These are phyloP conservation scores for Camptogramma bilineatum DNA, from an alignment of 2,888 invertebrate genomes.

Conservation along the genomic window DNA sequence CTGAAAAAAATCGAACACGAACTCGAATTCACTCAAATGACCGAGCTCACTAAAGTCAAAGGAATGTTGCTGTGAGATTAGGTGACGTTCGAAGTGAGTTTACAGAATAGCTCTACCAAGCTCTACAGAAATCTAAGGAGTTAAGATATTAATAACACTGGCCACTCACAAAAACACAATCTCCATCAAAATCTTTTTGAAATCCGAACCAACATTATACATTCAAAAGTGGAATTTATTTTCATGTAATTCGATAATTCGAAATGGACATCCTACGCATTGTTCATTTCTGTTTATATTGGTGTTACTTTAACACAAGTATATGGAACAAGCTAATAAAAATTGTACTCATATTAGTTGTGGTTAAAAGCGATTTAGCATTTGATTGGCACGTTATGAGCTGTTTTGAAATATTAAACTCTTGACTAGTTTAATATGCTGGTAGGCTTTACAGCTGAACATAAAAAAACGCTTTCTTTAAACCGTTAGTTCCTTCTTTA, in stretches of 20 bases:
- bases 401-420: slow-evolving; percentile 8
- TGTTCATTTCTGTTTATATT: slow-evolving; percentile 43
- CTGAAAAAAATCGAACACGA: too few species aligned
- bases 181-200: neutral
- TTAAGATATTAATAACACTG: neutral
- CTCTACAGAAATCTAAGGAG: neutral
- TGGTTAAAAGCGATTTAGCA: slow-evolving; percentile 17
- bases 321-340: slow-evolving; percentile 44
- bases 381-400: slow-evolving; percentile 18
- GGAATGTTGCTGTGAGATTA: too few species aligned
- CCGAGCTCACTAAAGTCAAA: too few species aligned
- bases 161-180: neutral
- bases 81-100: too few species aligned
- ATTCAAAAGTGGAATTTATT: slow-evolving; percentile 20
- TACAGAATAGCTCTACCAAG: too few species aligned
- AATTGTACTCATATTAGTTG: slow-evolving; percentile 38
- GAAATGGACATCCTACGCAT: slow-evolving; percentile 63
- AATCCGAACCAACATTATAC: neutral
- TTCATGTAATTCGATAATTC: slow-evolving; percentile 28
- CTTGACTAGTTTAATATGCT: neutral
- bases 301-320: slow-evolving; percentile 45
- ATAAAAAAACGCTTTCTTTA: neutral
- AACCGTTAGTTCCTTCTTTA: neutral
- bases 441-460: neutral
- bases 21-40: too few species aligned